Evolutionary conservation across 2,113 vertebrate species (phyloP).

Genomic region (Platycercus adscitus): DNA sequence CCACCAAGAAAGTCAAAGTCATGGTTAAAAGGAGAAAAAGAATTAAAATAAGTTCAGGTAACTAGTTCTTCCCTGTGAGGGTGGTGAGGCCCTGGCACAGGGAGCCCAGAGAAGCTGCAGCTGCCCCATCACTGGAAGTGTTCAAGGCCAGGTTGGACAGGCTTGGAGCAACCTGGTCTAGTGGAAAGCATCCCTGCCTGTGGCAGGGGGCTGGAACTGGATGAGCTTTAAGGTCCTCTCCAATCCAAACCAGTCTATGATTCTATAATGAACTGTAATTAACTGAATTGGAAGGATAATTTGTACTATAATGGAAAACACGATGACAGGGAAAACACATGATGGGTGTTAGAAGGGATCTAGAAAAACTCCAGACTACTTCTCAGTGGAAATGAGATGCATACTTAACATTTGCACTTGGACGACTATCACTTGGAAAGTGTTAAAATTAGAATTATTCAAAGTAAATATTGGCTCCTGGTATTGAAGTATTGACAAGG

Average conservation of each 20-base stretch:
- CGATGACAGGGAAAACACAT: accelerated
- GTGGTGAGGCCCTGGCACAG: not conserved
- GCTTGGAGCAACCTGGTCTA: not conserved
- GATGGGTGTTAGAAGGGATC: not conserved
- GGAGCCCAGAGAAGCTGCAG: not conserved
- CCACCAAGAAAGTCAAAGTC: not conserved
- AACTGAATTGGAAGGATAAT: not conserved
- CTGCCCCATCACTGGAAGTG: not conserved
- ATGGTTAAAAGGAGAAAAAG: not conserved
- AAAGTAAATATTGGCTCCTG: not conserved
- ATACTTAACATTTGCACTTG: not conserved
- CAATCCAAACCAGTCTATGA: not conserved
- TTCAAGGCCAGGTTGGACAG: not conserved
- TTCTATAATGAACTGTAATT: not conserved
- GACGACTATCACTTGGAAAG: not conserved
- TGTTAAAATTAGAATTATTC: not conserved
- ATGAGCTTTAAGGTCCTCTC: not conserved
- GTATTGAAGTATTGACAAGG: not conserved
- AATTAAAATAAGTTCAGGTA: not conserved
- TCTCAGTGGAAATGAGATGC: not conserved
- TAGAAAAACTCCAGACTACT: not conserved
- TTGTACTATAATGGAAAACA: not conserved
- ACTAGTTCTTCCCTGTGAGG: not conserved
- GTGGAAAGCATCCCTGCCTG: too few species aligned
- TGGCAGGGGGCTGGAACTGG: not conserved